Evolutionary conservation across 2,797 vertebrate species (phyloP), one percentile per base, ranked within the genome.

Genomic region (Alfaro cultratus): DNA sequence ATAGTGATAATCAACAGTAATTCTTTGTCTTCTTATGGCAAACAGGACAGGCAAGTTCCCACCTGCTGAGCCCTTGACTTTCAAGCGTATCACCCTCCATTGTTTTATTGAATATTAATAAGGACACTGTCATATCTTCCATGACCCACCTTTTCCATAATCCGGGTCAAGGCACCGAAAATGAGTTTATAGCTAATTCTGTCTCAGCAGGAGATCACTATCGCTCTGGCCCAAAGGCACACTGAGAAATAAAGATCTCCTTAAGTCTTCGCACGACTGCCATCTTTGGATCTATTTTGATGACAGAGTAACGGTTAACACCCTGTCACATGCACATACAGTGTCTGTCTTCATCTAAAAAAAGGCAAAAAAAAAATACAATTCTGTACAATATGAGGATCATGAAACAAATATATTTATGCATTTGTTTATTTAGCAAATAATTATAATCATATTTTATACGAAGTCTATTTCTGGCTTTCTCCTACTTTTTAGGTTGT

Each of bases 91-190:
- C 85, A 85, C 87, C 87, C 79, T 83, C 86, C 77, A 88, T 92
- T 93, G 92, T 93, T 94, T 92, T 92, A 93, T 93, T 94, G 94
- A 94, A 94, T 94, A 94, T 93, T 92, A 93, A 94, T 93, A 89
- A 91, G 89, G 85, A 92, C 81, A 81, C 29, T 87, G 89, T 81
- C 91, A 77, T 93, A 93, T 94, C 92, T 94, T 82, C 83, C 75
- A 70, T 94, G 91, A 93, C 94, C 93, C 93, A 93, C 92, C 91
- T 93, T 92, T 91, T 70, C 72, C 72, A 85, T 93, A 93, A 95
- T 94, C 93, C 84, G 80, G 91, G 91, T 91, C 92, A 89, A 46
- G 87, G 86, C 88, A 84, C 89, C 13, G 84, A 87, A 93, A 94
- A 94, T 92, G 88, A 94, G 91, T 94, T 92, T 87, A 92, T 81